A percentile compares a stretch with the other conserved stretches of the same genome.
phyloP scores from a whole-genome alignment of 1,140 invertebrate species.

The Sinonovacula constricta region DNA sequence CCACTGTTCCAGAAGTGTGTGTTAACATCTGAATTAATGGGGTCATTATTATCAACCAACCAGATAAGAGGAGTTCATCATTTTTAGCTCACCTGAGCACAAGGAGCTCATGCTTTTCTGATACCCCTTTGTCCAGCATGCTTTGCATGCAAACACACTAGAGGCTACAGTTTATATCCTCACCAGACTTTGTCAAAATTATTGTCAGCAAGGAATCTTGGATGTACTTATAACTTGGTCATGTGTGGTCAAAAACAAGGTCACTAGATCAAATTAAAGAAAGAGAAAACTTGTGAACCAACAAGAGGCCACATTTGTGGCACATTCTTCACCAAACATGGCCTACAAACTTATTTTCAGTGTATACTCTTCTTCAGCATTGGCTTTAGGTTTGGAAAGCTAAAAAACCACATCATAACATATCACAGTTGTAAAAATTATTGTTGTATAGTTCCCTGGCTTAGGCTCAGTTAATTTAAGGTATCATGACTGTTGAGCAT shows the following conservation, averaged over 20 bases:
- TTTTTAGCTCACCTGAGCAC: neutral
- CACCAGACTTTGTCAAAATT: neutral
- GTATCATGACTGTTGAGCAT: too few species aligned
- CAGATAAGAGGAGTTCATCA: neutral
- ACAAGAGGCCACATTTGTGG: neutral
- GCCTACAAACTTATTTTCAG: too few species aligned
- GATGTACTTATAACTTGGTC: neutral
- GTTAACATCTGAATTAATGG: too few species aligned
- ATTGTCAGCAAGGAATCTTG: neutral
- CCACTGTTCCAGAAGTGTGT: too few species aligned
- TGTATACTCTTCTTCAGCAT: too few species aligned
- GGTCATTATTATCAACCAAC: conserved; percentile 8
- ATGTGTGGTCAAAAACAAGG: neutral
- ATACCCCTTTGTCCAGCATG: neutral
- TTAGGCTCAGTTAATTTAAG: too few species aligned
- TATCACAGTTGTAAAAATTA: too few species aligned
- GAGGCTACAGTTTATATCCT: neutral
- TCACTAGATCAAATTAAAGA: neutral
- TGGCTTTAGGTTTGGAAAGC: too few species aligned
- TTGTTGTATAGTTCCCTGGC: too few species aligned
- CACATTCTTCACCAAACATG: neutral
- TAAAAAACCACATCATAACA: too few species aligned
- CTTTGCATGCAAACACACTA: neutral
- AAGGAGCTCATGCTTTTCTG: neutral
- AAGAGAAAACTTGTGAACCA: neutral